Conservation (phyloP, 2,797 vertebrate species). For the Rhinogobio ventralis region DNA sequence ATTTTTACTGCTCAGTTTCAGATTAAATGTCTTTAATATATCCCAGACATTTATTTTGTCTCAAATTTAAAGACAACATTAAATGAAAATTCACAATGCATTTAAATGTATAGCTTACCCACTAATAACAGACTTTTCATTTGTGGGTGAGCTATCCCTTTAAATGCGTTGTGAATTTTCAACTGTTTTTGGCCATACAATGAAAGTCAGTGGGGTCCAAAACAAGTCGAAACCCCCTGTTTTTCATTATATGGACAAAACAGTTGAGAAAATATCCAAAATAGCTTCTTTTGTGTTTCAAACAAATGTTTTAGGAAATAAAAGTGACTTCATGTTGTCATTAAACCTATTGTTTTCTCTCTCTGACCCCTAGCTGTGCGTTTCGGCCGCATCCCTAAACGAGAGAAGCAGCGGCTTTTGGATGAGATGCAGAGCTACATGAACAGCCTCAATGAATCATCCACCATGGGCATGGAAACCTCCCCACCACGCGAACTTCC, state of each 20-base stretch:
- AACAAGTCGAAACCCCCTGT: too few species aligned
- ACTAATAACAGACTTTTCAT: not conserved
- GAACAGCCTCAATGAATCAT: conserved; percentile 70
- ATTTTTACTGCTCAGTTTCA: not conserved
- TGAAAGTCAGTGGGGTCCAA: too few species aligned
- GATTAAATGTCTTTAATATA: not conserved
- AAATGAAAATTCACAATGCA: not conserved
- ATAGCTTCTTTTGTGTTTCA: too few species aligned
- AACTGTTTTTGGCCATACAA: too few species aligned
- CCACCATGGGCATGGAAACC: conserved; percentile 61
- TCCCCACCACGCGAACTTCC: conserved; percentile 61
- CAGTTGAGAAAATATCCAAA: too few species aligned
- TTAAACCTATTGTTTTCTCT: not conserved
- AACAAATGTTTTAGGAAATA: not conserved
- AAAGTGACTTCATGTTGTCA: not conserved
- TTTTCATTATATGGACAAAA: too few species aligned
- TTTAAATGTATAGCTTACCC: not conserved
- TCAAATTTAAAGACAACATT: not conserved
- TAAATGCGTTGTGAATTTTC: not conserved
- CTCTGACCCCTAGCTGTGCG: conserved; percentile 67
- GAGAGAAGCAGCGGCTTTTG: conserved; percentile 73
- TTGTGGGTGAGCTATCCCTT: not conserved
- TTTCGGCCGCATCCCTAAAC: conserved; percentile 74
- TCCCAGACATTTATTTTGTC: not conserved
- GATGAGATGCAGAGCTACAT: conserved; percentile 76